phyloP scores from a whole-genome alignment of 2,113 vertebrate species.

The Solea solea region DNA sequence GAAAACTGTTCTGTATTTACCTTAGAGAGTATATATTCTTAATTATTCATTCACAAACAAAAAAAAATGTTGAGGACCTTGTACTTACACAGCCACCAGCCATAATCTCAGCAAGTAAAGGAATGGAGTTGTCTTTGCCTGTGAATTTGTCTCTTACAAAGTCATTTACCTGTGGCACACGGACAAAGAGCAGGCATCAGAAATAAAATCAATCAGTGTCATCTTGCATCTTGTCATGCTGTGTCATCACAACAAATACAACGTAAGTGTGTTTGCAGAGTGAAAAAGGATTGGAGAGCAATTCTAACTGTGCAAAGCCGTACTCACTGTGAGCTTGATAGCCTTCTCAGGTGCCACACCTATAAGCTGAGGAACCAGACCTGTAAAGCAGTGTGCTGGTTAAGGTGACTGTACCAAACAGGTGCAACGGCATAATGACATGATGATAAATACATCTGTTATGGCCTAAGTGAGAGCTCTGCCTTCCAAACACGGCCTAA shows the following conservation, averaged over 20 bases:
- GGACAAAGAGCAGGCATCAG: background rate
- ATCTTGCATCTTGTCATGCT: background rate
- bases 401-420: conserved; percentile 1
- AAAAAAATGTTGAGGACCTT: background rate
- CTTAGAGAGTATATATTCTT: background rate
- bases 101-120: conserved; percentile 88
- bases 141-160: conserved; percentile 97
- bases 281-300: background rate
- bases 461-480: too few relatives aligned
- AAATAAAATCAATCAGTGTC: background rate
- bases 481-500: background rate
- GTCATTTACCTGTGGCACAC: conserved; percentile 90
- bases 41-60: background rate
- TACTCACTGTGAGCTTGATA: conserved; percentile 97
- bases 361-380: conserved; percentile 97
- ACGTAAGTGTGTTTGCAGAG: background rate
- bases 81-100: conserved; percentile 96
- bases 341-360: conserved; percentile 99
- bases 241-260: background rate
- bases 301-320: background rate
- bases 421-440: background rate
- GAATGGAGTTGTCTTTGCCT: conserved; percentile 87
- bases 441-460: too few relatives aligned
- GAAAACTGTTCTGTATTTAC: background rate
- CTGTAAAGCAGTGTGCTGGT: conserved; percentile 71